Base-by-base conservation (phyloP, 2,797 vertebrate genomes). In the Enteromius mattozi region DNA sequence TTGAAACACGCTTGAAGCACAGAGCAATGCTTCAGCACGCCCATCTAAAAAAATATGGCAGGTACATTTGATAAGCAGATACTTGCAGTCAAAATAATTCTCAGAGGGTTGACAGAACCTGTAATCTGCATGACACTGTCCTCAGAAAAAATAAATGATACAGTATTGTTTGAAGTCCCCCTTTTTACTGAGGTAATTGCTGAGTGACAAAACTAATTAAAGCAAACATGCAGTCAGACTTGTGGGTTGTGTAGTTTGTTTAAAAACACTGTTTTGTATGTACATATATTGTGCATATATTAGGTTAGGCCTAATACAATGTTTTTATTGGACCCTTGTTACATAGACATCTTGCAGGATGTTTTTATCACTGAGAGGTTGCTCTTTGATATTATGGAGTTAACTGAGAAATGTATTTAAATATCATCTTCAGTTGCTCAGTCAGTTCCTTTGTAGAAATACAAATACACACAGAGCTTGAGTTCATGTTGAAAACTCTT, bases 1-100 rank as follows among this genome's bases (percentile, higher is more conserved):
- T 74, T 65, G 6, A 72, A 84, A 88, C 87, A 85, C 47, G 85
- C 49, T 79, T 70, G 12, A 70, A 63, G 13, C 14, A 24, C 35
- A 37, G 51, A 66, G 49, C 30, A 83, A 75, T 78, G 78, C 47
- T 78, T 85, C 42, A 76, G 54, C 63, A 76, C 51, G 61, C 21
- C 40, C 74, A 27, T 42, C 35, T 21, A 42, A 69, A 84, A 66
- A 71, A 59, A 49, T 27, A 83, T 33, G 35, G 24, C 77, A 83
- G 47, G 35, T 59, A 59, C 51, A 82, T 81, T 69, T 79, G 71
- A 78, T 59, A 76, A 65, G 63, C 30, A 82, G 42, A 82, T 40
- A 49, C 19, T 13, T 47, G 45, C 13, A 47, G 4, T 6, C 69
- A 51, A 49, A 82, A 37, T 27, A 40, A 69, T 54, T 80, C 14